Evolutionary conservation across 2,888 invertebrate genomes (phyloP).

Genomic region (Choreutis nemorana): DNA sequence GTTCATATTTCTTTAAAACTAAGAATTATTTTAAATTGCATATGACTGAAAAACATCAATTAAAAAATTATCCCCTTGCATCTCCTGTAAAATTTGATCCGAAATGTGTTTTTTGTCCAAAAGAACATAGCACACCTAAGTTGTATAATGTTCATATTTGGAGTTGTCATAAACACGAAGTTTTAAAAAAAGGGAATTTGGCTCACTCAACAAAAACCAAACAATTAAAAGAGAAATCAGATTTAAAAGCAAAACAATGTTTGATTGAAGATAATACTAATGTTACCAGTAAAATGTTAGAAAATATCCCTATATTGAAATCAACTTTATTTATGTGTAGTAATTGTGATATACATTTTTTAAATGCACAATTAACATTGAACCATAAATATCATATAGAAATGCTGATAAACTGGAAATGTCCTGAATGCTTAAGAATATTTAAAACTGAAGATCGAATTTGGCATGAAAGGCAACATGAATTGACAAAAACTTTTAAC

Average conservation of each 20-base stretch:
- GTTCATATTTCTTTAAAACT: constrained; percentile 20
- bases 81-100: constrained; percentile 20
- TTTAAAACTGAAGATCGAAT: constrained; percentile 30
- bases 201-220: neutral
- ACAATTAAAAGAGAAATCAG: constrained; percentile 1
- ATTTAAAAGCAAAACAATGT: neutral
- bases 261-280: neutral
- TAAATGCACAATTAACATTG: constrained; percentile 24
- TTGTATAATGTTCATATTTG: neutral
- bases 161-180: neutral
- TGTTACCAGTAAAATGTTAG: neutral
- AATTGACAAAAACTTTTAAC: constrained; percentile 19
- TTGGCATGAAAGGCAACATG: constrained; percentile 35
- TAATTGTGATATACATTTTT: constrained; percentile 36
- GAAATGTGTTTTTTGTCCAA: constrained; percentile 24
- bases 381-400: constrained; percentile 29
- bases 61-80: constrained; percentile 10
- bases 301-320: constrained; percentile 17
- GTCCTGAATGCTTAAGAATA: constrained; percentile 24
- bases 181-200: constrained; percentile 11
- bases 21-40: constrained; percentile 15
- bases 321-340: constrained; percentile 33
- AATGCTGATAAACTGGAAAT: constrained; percentile 33
- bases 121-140: neutral
- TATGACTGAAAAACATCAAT: constrained; percentile 19